Evolutionary conservation across 2,113 vertebrate genomes (phyloP), one percentile per base, ranked within the genome.

Genomic region (Eurystomus gularis): DNA sequence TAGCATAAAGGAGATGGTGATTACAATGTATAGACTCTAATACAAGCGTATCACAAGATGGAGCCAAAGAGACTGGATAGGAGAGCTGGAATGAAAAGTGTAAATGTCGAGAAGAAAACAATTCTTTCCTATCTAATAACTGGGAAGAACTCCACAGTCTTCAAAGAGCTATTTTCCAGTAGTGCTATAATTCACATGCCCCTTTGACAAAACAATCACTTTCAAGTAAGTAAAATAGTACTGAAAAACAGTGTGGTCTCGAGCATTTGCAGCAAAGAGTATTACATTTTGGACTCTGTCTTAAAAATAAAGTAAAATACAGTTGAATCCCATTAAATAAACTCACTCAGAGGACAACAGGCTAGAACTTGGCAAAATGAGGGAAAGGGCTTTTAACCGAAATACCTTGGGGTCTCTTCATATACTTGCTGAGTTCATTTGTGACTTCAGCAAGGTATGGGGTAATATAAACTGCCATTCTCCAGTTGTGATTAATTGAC

Each of bases 11-110:
- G 46, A 91, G 39, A 31, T 82, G 65, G 10, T 1, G 11, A 64
- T 71, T 79, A 52, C 81, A 88, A 69, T 39, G 23, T 64, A 82
- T 66, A 86, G 76, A 51, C 13, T 94, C 69, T 94, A 84, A 94
- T 96, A 79, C 2, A 0, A 85, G 72, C 17, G 0, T 68, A 97
- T 97, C 97, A 97, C 96, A 97, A 97, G 96, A 97, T 97, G 96
- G 97, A 97, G 96, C 97, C 79, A 97, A 97, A 97, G 97, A 97
- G 95, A 93, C 95, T 97, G 14, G 4, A 87, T 65, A 94, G 57
- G 46, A 70, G 64, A 90, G 79, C 14, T 31, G 57, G 35, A 78
- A 69, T 71, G 44, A 93, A 81, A 87, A 86, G 60, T 21, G 2
- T 85, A 82, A 90, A 14, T 81, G 49, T 61, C 51, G 49, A 69